Percentiles rank a stretch among this genome's conserved stretches.
Conservation (phyloP, 2,888 invertebrate genomes). For the Drosophila eohydei region DNA sequence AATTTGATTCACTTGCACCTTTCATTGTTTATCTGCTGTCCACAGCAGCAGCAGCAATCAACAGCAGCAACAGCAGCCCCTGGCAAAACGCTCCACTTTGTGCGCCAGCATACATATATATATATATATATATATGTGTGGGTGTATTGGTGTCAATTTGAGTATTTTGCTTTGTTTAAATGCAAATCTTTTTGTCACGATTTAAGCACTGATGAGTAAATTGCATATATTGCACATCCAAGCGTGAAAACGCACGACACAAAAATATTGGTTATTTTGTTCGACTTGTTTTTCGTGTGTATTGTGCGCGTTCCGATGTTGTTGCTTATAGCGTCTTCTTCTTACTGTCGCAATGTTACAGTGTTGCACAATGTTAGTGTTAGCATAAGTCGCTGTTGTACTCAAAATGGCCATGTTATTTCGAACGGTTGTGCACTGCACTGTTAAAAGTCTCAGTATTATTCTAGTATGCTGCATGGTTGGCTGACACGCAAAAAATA, state of each 20-base stretch:
- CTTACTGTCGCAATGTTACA: conserved; percentile 40
- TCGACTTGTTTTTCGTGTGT: conserved; percentile 15
- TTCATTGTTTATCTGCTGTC: conserved; percentile 47
- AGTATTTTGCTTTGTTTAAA: conserved; percentile 3
- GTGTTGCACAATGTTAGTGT: conserved; percentile 35
- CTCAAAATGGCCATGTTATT: conserved; percentile 12
- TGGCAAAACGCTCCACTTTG: conserved; percentile 16
- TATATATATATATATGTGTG: not conserved
- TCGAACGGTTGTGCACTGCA: not conserved
- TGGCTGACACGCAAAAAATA: too few species aligned
- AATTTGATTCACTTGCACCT: conserved; percentile 67
- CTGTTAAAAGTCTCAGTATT: too few species aligned
- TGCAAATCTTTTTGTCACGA: conserved; percentile 17
- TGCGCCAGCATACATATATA: not conserved
- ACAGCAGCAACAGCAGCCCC: conserved; percentile 12
- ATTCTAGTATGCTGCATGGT: too few species aligned
- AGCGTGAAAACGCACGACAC: conserved; percentile 13
- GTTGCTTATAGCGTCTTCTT: conserved; percentile 40
- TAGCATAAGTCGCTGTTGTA: conserved; percentile 19
- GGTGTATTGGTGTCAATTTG: conserved; percentile 20
- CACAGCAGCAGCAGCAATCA: conserved; percentile 12
- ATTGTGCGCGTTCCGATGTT: conserved; percentile 55
- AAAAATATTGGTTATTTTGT: conserved; percentile 25
- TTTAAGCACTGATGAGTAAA: conserved; percentile 16
- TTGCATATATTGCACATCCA: conserved; percentile 31